phyloP scores from a whole-genome alignment of 2,888 invertebrate species.

The Petrolisthes manimaculis region DNA sequence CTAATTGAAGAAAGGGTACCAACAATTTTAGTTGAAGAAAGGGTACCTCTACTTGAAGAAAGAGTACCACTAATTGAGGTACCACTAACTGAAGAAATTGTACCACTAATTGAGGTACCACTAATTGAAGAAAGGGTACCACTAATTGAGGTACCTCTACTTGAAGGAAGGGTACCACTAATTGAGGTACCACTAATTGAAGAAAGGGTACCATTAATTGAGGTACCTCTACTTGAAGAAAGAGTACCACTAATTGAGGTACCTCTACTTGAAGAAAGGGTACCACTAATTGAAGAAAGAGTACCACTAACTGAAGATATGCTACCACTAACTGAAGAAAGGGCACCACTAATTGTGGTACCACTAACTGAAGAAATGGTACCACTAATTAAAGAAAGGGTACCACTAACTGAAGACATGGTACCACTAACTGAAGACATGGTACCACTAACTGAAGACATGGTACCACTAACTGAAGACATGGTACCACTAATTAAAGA shows the following conservation, averaged over 20 bases:
- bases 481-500: neutral
- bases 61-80: neutral
- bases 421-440: neutral
- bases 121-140: neutral
- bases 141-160: neutral
- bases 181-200: neutral
- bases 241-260: neutral
- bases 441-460: neutral
- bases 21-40: neutral
- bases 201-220: neutral
- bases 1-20: neutral
- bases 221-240: neutral
- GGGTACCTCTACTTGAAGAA: neutral
- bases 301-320: neutral
- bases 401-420: neutral
- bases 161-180: neutral
- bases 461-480: neutral
- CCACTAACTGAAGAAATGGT: neutral
- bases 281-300: neutral
- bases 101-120: neutral
- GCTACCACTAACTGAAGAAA: neutral
- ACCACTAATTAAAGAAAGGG: neutral
- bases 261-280: neutral
- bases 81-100: neutral
- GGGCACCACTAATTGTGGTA: neutral